Conservation (phyloP, 1,140 invertebrate genomes). For the Lamellibrachia luymesi region DNA sequence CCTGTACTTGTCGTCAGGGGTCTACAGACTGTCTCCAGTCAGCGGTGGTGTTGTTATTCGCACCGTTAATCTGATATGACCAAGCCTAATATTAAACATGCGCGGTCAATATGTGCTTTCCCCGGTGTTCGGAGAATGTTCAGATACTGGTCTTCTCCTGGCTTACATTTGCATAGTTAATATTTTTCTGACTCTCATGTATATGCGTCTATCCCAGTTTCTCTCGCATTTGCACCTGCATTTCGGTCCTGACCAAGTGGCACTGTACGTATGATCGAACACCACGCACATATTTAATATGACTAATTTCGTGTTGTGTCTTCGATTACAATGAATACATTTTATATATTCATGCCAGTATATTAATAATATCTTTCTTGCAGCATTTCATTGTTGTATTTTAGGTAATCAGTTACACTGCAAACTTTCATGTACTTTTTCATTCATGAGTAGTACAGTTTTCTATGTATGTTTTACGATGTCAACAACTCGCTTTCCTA, state of each 20-base stretch:
- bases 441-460: background rate
- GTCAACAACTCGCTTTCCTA: background rate
- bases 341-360: background rate
- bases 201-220: background rate
- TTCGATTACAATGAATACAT: background rate
- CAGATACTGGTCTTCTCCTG: background rate
- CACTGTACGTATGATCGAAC: background rate
- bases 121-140: background rate
- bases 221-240: background rate
- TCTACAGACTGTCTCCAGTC: background rate
- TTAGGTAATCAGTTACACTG: background rate
- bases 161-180: background rate
- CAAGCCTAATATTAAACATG: background rate
- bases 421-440: background rate
- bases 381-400: background rate
- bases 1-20: too few species aligned
- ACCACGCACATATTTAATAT: background rate
- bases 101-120: background rate
- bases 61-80: background rate
- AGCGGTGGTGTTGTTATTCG: background rate
- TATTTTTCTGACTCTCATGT: background rate
- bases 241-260: background rate
- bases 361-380: background rate
- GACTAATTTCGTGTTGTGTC: background rate
- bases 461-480: background rate